phyloP scores from a whole-genome alignment of 1,140 invertebrate genomes.

The Megalopta genalis region DNA sequence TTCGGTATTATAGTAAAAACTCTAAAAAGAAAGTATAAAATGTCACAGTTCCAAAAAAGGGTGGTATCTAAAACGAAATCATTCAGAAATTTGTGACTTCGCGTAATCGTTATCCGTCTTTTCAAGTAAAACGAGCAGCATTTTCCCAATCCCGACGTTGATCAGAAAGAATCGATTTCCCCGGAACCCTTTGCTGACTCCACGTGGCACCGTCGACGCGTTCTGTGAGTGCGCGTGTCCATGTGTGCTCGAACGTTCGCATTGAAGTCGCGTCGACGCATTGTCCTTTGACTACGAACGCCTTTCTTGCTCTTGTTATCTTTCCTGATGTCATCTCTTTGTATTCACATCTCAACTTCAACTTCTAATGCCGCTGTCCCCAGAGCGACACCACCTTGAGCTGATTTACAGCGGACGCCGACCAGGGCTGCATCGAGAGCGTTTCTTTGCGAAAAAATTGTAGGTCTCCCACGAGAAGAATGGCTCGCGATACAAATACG shows the following conservation, averaged over 20 bases:
- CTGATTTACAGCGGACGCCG: neutral
- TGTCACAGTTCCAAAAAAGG: too few species aligned
- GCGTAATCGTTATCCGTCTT: too few species aligned
- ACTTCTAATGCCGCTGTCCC: neutral
- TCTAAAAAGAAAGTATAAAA: too few species aligned
- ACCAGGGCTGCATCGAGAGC: neutral
- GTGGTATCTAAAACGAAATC: too few species aligned
- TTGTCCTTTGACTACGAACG: conserved; percentile 25
- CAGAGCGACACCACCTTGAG: neutral
- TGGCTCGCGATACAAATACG: neutral
- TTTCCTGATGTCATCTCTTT: neutral
- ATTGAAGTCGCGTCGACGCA: neutral
- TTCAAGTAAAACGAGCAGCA: neutral
- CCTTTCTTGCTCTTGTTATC: conserved; percentile 13
- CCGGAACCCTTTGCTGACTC: neutral
- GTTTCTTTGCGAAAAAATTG: neutral
- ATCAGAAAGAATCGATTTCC: neutral
- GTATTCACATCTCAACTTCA: conserved; percentile 8
- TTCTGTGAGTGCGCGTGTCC: neutral
- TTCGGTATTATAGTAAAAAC: too few species aligned
- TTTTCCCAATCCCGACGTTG: neutral
- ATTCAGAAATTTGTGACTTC: neutral
- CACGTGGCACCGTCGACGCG: neutral
- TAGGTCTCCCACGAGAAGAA: neutral
- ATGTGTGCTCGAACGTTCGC: neutral